phyloP scores from a whole-genome alignment of 2,888 invertebrate genomes.

The Hypolimnas misippus region DNA sequence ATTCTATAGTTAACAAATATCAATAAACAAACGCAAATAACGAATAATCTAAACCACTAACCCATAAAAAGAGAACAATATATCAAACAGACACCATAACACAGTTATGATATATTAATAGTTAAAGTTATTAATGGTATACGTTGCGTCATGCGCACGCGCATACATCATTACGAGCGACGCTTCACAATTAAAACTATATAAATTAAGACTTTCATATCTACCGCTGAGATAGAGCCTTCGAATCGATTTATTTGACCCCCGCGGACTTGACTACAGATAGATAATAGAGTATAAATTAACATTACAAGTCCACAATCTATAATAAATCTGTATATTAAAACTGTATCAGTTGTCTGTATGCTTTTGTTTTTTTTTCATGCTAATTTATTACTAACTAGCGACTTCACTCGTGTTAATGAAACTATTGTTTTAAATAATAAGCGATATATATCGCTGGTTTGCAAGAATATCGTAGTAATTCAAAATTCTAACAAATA shows the following conservation, averaged over 20 bases:
- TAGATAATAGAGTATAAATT: slow-evolving; percentile 31
- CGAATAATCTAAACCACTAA: background rate
- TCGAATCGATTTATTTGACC: slow-evolving; percentile 70
- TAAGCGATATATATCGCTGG: too few species aligned
- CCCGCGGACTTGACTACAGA: slow-evolving; percentile 55
- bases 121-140: slow-evolving; percentile 22
- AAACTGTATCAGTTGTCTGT: background rate
- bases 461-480: too few species aligned
- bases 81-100: slow-evolving; percentile 11
- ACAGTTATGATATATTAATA: slow-evolving; percentile 18
- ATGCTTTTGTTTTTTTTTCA: too few species aligned
- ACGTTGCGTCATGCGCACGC: slow-evolving; percentile 22
- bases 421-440: too few species aligned
- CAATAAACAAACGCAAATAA: too few species aligned
- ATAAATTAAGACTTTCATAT: slow-evolving; percentile 43
- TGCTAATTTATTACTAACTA: too few species aligned
- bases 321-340: background rate
- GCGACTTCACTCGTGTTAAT: too few species aligned
- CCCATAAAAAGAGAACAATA: background rate
- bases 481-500: too few species aligned
- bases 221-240: slow-evolving; percentile 58
- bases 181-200: slow-evolving; percentile 37
- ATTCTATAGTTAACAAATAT: too few species aligned
- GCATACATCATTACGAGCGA: slow-evolving; percentile 32
- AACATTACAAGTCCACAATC: slow-evolving; percentile 11